Conservation (phyloP, 2,113 vertebrate genomes). For the Phoxinus phoxinus region DNA sequence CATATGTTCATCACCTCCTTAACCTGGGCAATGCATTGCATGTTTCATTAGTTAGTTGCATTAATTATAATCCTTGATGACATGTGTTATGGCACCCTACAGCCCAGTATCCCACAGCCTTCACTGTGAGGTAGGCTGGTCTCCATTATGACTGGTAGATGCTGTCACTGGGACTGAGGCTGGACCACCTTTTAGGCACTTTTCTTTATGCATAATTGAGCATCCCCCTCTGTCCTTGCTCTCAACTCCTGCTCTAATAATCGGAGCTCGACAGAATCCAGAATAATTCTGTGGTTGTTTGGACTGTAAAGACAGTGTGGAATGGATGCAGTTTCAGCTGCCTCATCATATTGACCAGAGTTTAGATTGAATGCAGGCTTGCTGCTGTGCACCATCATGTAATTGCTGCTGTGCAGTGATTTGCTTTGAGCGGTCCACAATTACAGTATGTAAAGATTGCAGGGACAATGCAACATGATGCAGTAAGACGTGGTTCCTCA, state of each 20-base stretch:
- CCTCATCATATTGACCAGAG: conserved; percentile 47
- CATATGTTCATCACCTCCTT: conserved; percentile 2
- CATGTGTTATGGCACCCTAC: conserved; percentile 39
- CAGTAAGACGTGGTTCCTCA: neutral
- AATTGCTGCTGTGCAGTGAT: conserved; percentile 39
- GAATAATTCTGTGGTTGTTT: neutral
- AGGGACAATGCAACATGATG: conserved; percentile 33
- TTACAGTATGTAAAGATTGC: conserved; percentile 28
- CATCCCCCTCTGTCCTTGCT: neutral
- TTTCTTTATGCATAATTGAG: conserved; percentile 34
- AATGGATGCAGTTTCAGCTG: conserved; percentile 31
- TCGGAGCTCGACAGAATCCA: neutral
- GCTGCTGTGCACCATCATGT: conserved; percentile 34
- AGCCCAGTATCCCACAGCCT: conserved; percentile 20
- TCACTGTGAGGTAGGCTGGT: conserved; percentile 33
- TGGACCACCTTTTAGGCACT: conserved; percentile 20
- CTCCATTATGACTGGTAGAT: conserved; percentile 27
- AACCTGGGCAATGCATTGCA: conserved; percentile 24
- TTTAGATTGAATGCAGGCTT: conserved; percentile 38
- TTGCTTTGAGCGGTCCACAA: conserved; percentile 23
- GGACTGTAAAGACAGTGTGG: neutral
- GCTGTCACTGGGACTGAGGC: conserved; percentile 28
- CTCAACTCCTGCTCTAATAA: neutral
- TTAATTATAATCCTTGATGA: neutral
- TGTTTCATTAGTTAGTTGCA: conserved; percentile 3